Base-by-base conservation (phyloP, 2,888 invertebrate species). In the Drosophila borealis region DNA sequence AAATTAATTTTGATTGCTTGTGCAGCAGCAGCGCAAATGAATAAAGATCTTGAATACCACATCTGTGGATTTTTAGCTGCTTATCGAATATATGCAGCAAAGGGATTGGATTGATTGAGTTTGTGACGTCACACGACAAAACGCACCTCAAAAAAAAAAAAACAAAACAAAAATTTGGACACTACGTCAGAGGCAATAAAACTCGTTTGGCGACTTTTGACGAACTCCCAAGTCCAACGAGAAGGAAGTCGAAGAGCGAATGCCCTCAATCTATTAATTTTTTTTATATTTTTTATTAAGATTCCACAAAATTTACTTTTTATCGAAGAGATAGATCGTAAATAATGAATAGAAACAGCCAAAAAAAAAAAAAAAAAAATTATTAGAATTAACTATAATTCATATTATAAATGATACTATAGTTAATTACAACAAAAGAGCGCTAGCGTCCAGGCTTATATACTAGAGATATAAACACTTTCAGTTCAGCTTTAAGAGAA, bases 1-100 rank as follows among this genome's bases (percentile, higher is more conserved):
- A 68, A 78, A 68, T 68, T 56, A 60, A 61, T 45, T 75, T 64
- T 60, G 45, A 60, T 68, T n/a, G 50, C 17, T 17, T 17, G 2
- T 17, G 17, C 17, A 17, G 17, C 17, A 17, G 17, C 44, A 41
- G 11, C 13, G 37, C n/a, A 44, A 21, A n/a, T 33, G 33, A 46
- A 41, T 55, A 3, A 17, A 41, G 50, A 55, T 46, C 11, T 55
- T 39, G 45, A 48, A 42, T 21, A 37, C 19, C 39, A 19, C 17
- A 29, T 34, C 13, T n/a, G 13, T n/a, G n/a, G 37, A 13, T 11
- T 8, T 48, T 11, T 17, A 9, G 4, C 41, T 51, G 37, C 36
- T 13, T 10, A 42, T 49, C 19, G 10, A 14, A 54, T 54, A 17
- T 25, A 25, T 25, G 25, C 25, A 25, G 25, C 25, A 5, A 25